Evolutionary conservation across 2,113 vertebrate genomes (phyloP).

Genomic region (Neofelis nebulosa): DNA sequence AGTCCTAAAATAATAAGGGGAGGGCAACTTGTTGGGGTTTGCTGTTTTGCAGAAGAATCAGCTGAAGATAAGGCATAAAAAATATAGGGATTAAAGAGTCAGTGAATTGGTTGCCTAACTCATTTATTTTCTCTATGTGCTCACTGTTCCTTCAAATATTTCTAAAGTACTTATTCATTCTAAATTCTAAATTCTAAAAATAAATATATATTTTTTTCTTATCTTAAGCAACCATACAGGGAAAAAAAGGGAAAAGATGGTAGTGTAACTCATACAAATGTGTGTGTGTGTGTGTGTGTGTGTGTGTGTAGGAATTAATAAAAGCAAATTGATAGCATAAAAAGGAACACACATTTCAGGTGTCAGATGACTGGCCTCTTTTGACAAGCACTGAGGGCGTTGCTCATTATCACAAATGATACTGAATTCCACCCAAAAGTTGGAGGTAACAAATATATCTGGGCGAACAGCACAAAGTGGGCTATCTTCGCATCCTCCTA

Average conservation of each 20-base stretch:
- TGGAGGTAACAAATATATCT: not conserved
- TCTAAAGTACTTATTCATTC: not conserved
- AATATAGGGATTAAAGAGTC: not conserved
- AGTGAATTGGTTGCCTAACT: not conserved
- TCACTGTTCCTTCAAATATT: slow-evolving; percentile 4
- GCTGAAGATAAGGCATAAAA: not conserved
- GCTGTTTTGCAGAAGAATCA: not conserved
- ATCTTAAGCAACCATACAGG: not conserved
- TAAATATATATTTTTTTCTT: not conserved
- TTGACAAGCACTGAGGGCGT: not conserved
- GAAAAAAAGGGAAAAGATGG: not conserved
- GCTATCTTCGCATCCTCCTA: not conserved
- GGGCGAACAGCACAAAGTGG: not conserved
- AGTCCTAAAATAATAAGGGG: not conserved
- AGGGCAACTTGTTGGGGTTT: fast-evolving
- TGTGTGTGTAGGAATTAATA: not conserved
- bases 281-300: not conserved
- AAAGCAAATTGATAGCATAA: not conserved
- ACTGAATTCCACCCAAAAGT: not conserved
- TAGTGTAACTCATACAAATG: not conserved
- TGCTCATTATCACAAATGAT: not conserved
- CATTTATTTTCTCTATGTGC: not conserved
- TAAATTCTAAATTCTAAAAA: not conserved
- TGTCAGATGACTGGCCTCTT: not conserved
- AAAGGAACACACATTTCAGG: not conserved